Evolutionary conservation across 2,113 vertebrate genomes (phyloP).

Genomic region (Leucopsar rothschildi): DNA sequence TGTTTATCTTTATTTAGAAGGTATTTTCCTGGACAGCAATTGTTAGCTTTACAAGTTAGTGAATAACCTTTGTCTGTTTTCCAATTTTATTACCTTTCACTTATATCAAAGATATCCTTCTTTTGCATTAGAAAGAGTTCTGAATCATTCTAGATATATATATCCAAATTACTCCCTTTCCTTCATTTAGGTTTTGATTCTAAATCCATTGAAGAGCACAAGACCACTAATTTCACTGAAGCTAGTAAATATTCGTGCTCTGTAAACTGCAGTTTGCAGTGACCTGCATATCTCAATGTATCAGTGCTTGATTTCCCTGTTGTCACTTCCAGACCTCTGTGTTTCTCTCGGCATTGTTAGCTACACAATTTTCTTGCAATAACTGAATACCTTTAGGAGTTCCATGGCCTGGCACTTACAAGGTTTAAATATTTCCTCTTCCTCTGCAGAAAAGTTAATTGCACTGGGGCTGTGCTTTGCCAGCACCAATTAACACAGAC

Average conservation of each 20-base stretch:
- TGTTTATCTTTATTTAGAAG: not conserved
- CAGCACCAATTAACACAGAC: not conserved
- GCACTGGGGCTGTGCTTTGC: not conserved
- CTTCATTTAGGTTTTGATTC: not conserved
- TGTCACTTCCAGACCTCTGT: not conserved
- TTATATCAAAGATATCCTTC: not conserved
- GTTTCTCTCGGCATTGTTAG: not conserved
- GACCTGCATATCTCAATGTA: not conserved
- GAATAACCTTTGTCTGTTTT: not conserved
- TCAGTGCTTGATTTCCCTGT: conserved; percentile 13
- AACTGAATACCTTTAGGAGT: conserved; percentile 15
- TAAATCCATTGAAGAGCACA: not conserved
- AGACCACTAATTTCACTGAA: not conserved
- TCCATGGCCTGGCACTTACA: not conserved
- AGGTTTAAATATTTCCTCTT: conserved; percentile 40
- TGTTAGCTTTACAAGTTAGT: not conserved
- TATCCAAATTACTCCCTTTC: not conserved
- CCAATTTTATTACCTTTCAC: fast-evolving
- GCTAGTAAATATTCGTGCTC: no score
- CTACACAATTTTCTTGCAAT: not conserved
- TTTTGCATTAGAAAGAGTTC: not conserved
- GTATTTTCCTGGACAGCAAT: not conserved
- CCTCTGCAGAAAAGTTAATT: conserved; percentile 36
- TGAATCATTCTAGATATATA: not conserved
- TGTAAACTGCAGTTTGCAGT: not conserved